A percentile compares a stretch with the other conserved stretches of the same genome.
These are phyloP conservation scores for Mus spretus DNA, from an alignment of 2,797 vertebrate genomes.

Conservation along the genomic window DNA sequence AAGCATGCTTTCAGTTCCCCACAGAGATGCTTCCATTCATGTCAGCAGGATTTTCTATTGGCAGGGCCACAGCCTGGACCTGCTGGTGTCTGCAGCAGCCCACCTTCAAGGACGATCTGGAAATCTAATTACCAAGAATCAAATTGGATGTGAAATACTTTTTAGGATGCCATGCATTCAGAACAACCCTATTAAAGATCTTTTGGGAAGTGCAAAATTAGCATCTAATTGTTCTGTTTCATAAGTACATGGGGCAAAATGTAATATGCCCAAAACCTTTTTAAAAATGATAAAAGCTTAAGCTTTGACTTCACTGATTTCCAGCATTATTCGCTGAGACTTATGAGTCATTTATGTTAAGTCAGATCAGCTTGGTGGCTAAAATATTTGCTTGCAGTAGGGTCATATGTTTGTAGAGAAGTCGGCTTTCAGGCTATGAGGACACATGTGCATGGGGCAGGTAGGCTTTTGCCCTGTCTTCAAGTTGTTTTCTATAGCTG, in stretches of 20 bases:
- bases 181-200: background rate
- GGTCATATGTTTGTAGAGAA: conserved; percentile 69
- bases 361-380: background rate
- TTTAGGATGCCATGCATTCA: background rate
- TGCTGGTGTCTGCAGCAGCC: background rate
- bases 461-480: background rate
- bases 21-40: background rate
- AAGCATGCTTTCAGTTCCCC: background rate
- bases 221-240: background rate
- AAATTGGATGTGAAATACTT: background rate
- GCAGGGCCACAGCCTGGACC: fast-evolving
- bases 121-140: conserved; percentile 2
- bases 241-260: background rate
- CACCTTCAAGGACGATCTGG: background rate
- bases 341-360: background rate
- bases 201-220: background rate
- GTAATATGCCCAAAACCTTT: background rate
- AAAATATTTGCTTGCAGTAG: background rate
- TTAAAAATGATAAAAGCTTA: background rate
- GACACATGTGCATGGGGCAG: background rate
- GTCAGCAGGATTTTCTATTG: background rate
- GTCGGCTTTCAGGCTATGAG: background rate
- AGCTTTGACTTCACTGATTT: background rate
- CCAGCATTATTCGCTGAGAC: background rate
- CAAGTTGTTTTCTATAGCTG: background rate